Conservation (phyloP, 2,888 invertebrate genomes). For the Dynastes tityus region DNA sequence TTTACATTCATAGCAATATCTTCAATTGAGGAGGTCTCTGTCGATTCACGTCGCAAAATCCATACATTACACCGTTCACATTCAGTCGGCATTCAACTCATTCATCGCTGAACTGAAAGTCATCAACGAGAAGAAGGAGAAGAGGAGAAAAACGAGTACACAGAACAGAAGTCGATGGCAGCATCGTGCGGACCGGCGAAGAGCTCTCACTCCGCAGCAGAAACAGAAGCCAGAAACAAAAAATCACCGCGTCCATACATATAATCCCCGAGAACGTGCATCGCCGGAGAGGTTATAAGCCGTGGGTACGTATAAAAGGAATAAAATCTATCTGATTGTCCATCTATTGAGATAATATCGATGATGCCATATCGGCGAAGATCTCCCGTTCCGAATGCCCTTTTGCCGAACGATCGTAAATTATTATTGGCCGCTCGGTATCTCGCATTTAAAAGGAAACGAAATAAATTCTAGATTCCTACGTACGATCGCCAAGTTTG, state of each 20-base stretch:
- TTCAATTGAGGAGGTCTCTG: constrained; percentile 34
- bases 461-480: constrained; percentile 31
- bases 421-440: constrained; percentile 34
- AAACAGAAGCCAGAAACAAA: constrained; percentile 11
- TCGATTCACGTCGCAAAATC: constrained; percentile 40
- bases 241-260: constrained; percentile 23
- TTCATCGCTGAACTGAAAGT: constrained; percentile 40
- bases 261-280: background rate
- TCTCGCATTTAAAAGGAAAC: constrained; percentile 37
- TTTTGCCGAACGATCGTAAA: constrained; percentile 30
- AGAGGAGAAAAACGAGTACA: constrained; percentile 21
- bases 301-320: constrained; percentile 30
- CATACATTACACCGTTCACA: constrained; percentile 40
- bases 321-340: constrained; percentile 45
- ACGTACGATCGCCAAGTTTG: background rate
- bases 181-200: constrained; percentile 8
- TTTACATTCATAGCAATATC: constrained; percentile 32
- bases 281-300: constrained; percentile 10
- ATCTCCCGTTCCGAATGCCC: constrained; percentile 24
- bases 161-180: constrained; percentile 8
- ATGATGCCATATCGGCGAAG: constrained; percentile 48
- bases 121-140: constrained; percentile 27
- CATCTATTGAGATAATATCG: constrained; percentile 50
- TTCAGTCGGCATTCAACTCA: constrained; percentile 41
- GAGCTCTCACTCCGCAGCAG: background rate